phyloP scores from a whole-genome alignment of 2,888 invertebrate species.

The Clivina fossor region DNA sequence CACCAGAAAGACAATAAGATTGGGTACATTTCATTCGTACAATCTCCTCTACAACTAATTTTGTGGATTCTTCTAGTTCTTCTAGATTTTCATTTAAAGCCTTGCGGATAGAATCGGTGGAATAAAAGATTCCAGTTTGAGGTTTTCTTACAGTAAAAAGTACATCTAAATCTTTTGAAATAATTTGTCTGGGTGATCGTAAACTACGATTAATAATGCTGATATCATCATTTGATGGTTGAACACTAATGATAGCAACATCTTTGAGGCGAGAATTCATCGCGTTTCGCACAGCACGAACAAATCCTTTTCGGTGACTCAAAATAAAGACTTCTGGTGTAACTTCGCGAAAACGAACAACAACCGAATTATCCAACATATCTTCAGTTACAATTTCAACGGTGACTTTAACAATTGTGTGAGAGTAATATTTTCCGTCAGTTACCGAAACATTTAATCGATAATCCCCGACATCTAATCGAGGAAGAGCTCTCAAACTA shows the following conservation, averaged over 20 bases:
- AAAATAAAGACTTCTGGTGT: slow-evolving; percentile 83
- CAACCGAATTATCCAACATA: slow-evolving; percentile 82
- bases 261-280: slow-evolving; percentile 77
- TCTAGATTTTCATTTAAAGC: slow-evolving; percentile 64
- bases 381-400: slow-evolving; percentile 81
- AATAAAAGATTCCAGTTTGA: slow-evolving; percentile 54
- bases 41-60: slow-evolving; percentile 68
- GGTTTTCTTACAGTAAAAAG: slow-evolving; percentile 77
- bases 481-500: slow-evolving; percentile 77
- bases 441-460: slow-evolving; percentile 87
- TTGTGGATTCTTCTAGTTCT: slow-evolving; percentile 67
- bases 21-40: slow-evolving; percentile 66
- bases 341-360: slow-evolving; percentile 80
- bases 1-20: slow-evolving; percentile 69
- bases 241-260: slow-evolving; percentile 85
- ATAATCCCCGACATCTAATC: slow-evolving; percentile 84
- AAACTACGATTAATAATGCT: slow-evolving; percentile 38
- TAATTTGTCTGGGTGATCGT: slow-evolving; percentile 45
- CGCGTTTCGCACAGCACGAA: slow-evolving; percentile 75
- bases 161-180: slow-evolving; percentile 72
- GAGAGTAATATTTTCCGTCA: slow-evolving; percentile 86
- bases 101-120: slow-evolving; percentile 64
- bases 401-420: slow-evolving; percentile 73
- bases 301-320: slow-evolving; percentile 81
- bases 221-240: slow-evolving; percentile 61